Evolutionary conservation across 2,797 vertebrate genomes (phyloP).

Genomic region (Fistularia commersonii): DNA sequence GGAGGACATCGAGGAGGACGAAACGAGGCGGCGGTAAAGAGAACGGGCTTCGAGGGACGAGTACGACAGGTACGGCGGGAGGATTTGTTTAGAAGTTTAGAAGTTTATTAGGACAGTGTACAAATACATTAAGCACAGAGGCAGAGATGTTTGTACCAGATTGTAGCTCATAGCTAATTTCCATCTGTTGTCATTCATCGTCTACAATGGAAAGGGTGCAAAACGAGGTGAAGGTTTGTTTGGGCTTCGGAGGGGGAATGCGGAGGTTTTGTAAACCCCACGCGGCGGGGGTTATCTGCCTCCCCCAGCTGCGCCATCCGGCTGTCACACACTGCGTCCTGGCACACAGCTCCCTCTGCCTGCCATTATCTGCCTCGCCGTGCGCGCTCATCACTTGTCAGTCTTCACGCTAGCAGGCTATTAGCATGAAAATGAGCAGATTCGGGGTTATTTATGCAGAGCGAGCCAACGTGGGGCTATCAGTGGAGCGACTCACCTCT

Average conservation of each 20-base stretch:
- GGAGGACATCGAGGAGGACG: conserved; percentile 37
- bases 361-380: conserved; percentile 39
- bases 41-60: conserved; percentile 38
- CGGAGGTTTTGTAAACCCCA: conserved; percentile 56
- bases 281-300: conserved; percentile 65
- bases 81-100: too few relatives aligned
- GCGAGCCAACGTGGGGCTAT: not conserved
- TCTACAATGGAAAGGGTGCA: conserved; percentile 27
- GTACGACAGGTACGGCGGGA: conserved; percentile 30
- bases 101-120: too few relatives aligned
- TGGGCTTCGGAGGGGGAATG: conserved; percentile 48
- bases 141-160: too few relatives aligned
- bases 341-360: conserved; percentile 39
- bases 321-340: conserved; percentile 62
- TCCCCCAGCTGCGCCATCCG: conserved; percentile 65
- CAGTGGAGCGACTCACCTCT: conserved; percentile 2
- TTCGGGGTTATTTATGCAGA: conserved; percentile 34
- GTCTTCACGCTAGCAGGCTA: conserved; percentile 35
- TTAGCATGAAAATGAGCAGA: conserved; percentile 50
- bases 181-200: too few relatives aligned
- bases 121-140: too few relatives aligned
- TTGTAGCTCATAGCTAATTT: too few relatives aligned
- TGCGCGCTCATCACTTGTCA: conserved; percentile 38
- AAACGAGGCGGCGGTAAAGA: conserved; percentile 45
- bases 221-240: conserved; percentile 52